Conservation (phyloP, 2,113 vertebrate species). For the Poecilia latipinna region DNA sequence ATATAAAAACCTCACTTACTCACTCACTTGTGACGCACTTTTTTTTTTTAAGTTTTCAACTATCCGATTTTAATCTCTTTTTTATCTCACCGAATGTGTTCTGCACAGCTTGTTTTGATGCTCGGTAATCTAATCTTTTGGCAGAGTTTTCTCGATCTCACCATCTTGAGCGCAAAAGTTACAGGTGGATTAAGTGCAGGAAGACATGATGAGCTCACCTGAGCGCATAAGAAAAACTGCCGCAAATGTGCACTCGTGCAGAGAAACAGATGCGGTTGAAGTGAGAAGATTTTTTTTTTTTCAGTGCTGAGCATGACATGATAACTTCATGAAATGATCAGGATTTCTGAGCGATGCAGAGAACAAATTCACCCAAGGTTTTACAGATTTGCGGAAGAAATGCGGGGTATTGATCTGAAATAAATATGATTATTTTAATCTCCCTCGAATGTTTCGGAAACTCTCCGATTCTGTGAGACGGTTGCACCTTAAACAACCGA, state of each 20-base stretch:
- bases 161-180: constrained; percentile 16
- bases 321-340: neutral
- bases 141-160: neutral
- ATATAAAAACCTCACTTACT: too few species aligned
- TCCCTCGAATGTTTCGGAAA: neutral
- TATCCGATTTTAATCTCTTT: neutral
- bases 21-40: neutral
- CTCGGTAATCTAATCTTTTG: constrained; percentile 13
- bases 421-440: neutral
- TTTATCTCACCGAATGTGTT: neutral
- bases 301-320: neutral
- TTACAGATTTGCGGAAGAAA: neutral
- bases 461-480: neutral
- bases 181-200: constrained; percentile 26
- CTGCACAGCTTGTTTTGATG: neutral
- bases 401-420: neutral
- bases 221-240: neutral
- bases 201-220: constrained; percentile 34
- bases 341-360: neutral
- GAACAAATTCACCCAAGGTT: neutral
- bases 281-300: too few species aligned
- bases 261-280: neutral
- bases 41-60: constrained; percentile 1
- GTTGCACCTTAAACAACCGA: neutral
- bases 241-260: neutral